These are phyloP conservation scores for Acanthornis magna DNA, from an alignment of 2,797 vertebrate genomes.

Conservation along the genomic window DNA sequence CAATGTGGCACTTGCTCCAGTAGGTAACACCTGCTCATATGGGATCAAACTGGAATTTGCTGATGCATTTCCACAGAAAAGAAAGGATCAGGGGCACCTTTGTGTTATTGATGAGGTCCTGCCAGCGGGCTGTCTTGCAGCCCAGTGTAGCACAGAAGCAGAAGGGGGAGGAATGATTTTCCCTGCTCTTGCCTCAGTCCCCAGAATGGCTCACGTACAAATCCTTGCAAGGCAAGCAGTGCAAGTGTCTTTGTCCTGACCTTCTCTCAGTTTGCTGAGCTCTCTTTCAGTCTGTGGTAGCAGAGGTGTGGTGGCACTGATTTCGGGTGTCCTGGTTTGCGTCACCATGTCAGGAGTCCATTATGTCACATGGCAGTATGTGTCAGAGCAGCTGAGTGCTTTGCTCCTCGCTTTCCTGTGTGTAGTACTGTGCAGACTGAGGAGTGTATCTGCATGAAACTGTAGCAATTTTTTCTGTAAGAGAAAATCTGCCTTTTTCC, in stretches of 20 bases:
- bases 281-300: not conserved
- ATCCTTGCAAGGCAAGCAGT: not conserved
- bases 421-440: accelerated
- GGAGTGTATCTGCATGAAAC: not conserved
- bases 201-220: not conserved
- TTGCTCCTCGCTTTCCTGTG: not conserved
- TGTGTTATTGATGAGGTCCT: not conserved
- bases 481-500: not conserved
- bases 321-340: not conserved
- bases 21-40: not conserved
- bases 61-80: not conserved
- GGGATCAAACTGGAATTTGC: not conserved
- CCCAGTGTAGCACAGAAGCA: not conserved
- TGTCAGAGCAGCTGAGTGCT: not conserved
- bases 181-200: not conserved
- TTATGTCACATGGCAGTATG: not conserved
- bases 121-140: not conserved
- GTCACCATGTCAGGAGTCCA: not conserved
- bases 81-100: not conserved
- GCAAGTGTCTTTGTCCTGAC: not conserved
- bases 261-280: not conserved
- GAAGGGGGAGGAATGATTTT: not conserved
- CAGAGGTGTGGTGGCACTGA: not conserved
- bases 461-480: not conserved
- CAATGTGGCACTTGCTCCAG: not conserved